Base-by-base conservation (phyloP, 2,113 vertebrate species). In the Oncorhynchus clarkii region DNA sequence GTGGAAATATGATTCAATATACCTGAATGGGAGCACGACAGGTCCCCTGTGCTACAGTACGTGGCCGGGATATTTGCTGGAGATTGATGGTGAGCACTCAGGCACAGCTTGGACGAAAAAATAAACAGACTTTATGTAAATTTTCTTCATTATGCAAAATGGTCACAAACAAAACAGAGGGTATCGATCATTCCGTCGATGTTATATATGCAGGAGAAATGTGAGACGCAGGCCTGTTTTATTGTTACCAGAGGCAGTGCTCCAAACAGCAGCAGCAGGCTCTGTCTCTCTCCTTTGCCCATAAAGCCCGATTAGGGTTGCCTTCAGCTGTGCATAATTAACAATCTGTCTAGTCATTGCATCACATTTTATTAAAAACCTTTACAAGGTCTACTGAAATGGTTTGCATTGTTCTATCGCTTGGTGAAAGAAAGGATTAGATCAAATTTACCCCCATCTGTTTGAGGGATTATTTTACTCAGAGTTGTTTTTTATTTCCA, bases 121-220 rank as follows among this genome's bases (percentile, higher is more conserved):
- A 89, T 90, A 90, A 89, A 89, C 78, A 88, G 75, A 71, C 83
- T 80, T 88, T 86, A 92, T 93, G 88, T 74, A 89, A 90, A 93
- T 93, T 86, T 80, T n/a, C 78, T 78, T 90, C 77, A 87, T 90
- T 92, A 91, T 87, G 78, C 81, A 87, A 87, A 85, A 87, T 82
- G 77, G 72, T 49, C 5, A 76, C 84, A 84, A 84, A 88, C 83
- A 70, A 86, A 91, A 80, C 76, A 57, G 83, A 89, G 83, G 83
- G 88, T 82, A 90, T 92, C 67, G 84, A 92, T 92, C 87, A 90
- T 85, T 68, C 54, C 81, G 75, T 74, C 81, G 83, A 85, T 83
- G 67, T 86, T 84, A 68, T 77, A 84, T 85, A 82, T 80, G 84
- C 78, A 5, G 26, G 67, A 79, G 48, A 77, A 80, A 80, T 80